A percentile compares a stretch with the other conserved stretches of the same genome.
Conservation (phyloP, 1,140 invertebrate species). For the Microplitis demolitor region DNA sequence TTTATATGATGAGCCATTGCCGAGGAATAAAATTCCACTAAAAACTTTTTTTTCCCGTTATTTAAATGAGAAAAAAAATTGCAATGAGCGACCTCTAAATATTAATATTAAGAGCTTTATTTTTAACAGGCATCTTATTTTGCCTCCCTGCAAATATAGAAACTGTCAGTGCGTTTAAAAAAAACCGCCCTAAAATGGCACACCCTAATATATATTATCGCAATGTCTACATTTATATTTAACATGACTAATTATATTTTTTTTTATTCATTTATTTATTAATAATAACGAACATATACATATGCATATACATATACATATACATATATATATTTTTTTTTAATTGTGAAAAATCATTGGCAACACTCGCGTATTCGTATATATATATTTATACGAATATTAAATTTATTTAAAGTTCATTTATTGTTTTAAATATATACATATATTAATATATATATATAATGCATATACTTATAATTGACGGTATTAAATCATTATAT, state of each 20-base stretch:
- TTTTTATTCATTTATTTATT: not conserved
- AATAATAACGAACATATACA: not conserved
- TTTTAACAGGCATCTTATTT: no score
- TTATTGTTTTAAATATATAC: not conserved
- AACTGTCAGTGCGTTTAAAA: no score
- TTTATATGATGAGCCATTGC: no score
- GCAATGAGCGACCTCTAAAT: no score
- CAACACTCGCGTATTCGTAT: not conserved
- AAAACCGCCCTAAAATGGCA: not conserved
- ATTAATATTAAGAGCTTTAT: no score
- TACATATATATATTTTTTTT: not conserved
- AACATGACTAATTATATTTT: not conserved
- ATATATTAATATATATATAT: not conserved
- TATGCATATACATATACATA: not conserved
- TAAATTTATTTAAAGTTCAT: not conserved
- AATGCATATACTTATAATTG: not conserved
- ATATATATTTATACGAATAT: not conserved
- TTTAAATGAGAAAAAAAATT: no score
- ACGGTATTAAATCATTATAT: not conserved
- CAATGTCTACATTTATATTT: not conserved
- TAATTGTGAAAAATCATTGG: not conserved
- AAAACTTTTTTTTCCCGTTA: no score
- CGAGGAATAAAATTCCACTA: no score
- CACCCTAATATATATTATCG: not conserved
- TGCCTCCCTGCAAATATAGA: no score